Evolutionary conservation across 2,888 invertebrate genomes (phyloP).

Genomic region (Agonopterix arenella): DNA sequence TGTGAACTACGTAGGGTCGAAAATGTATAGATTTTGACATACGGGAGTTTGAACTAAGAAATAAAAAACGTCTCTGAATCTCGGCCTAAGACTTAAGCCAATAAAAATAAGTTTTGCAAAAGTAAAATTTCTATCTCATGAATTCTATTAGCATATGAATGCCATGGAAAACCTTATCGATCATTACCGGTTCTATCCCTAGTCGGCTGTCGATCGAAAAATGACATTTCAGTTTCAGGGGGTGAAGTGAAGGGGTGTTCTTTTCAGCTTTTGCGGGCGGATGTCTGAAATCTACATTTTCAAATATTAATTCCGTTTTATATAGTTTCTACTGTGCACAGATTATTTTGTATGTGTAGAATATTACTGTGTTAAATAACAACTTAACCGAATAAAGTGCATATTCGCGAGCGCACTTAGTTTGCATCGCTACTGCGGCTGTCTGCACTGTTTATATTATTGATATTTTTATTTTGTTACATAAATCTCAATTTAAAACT

Average conservation of each 20-base stretch:
- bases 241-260: slow-evolving; percentile 42
- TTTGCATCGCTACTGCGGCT: slow-evolving; percentile 32
- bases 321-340: slow-evolving; percentile 30
- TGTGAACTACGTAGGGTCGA: too few relatives aligned
- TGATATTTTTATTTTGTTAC: slow-evolving; percentile 35
- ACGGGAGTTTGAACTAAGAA: too few relatives aligned
- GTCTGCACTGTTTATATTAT: slow-evolving; percentile 44
- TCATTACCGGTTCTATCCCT: slow-evolving; percentile 15
- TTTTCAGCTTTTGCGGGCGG: slow-evolving; percentile 36
- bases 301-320: slow-evolving; percentile 37
- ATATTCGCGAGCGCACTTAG: slow-evolving; percentile 13
- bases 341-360: too few relatives aligned
- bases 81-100: too few relatives aligned
- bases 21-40: too few relatives aligned
- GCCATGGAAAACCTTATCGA: background rate
- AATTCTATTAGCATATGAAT: too few relatives aligned
- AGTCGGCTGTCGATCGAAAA: slow-evolving; percentile 59
- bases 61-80: too few relatives aligned
- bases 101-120: too few relatives aligned
- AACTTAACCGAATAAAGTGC: slow-evolving; percentile 20
- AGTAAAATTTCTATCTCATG: too few relatives aligned
- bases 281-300: slow-evolving; percentile 42
- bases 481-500: slow-evolving; percentile 7
- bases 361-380: slow-evolving; percentile 16
- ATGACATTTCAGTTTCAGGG: slow-evolving; percentile 57